A percentile compares a stretch with the other conserved stretches of the same genome.
These are phyloP conservation scores for Drosophila algonquin DNA, from an alignment of 2,888 invertebrate genomes.

Conservation along the genomic window DNA sequence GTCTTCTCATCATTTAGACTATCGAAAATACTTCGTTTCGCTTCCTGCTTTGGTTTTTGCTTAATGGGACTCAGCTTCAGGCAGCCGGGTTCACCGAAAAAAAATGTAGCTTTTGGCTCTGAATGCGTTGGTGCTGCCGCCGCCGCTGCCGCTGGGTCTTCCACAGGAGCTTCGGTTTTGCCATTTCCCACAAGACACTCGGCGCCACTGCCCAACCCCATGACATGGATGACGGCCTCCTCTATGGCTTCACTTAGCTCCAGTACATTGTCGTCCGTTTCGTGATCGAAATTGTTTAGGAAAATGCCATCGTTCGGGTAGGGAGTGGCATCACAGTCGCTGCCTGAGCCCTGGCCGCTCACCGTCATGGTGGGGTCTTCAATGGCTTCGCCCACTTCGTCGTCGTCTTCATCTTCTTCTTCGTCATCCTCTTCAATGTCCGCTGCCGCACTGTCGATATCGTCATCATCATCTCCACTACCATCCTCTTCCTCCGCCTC, in stretches of 20 bases:
- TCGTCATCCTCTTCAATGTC: slow-evolving; percentile 79
- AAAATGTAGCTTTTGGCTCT: slow-evolving; percentile 82
- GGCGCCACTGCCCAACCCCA: slow-evolving; percentile 87
- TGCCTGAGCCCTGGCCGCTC: slow-evolving; percentile 89
- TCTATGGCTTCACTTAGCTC: slow-evolving; percentile 89
- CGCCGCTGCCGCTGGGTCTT: slow-evolving; percentile 85
- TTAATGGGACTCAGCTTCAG: slow-evolving; percentile 83
- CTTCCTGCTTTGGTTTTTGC: slow-evolving; percentile 60
- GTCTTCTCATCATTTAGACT: slow-evolving; percentile 57
- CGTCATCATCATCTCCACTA: slow-evolving; percentile 60
- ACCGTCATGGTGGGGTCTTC: slow-evolving; percentile 90
- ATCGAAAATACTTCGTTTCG: slow-evolving; percentile 68
- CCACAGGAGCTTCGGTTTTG: slow-evolving; percentile 60
- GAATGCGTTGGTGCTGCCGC: slow-evolving; percentile 18
- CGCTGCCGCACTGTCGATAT: slow-evolving; percentile 80
- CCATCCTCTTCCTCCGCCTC: slow-evolving; percentile 65
- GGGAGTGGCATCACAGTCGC: slow-evolving; percentile 85
- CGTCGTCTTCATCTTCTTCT: slow-evolving; percentile 74
- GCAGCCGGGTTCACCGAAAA: slow-evolving; percentile 85
- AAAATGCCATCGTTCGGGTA: slow-evolving; percentile 68
- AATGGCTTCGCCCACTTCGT: slow-evolving; percentile 87
- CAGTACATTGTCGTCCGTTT: slow-evolving; percentile 9
- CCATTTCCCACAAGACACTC: slow-evolving; percentile 90
- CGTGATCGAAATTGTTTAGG: slow-evolving; percentile 1
- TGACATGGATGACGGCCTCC: slow-evolving; percentile 88